Evolutionary conservation across 2,113 vertebrate genomes (phyloP), one percentile per base, ranked within the genome.

Genomic region (Regulus satrapa): DNA sequence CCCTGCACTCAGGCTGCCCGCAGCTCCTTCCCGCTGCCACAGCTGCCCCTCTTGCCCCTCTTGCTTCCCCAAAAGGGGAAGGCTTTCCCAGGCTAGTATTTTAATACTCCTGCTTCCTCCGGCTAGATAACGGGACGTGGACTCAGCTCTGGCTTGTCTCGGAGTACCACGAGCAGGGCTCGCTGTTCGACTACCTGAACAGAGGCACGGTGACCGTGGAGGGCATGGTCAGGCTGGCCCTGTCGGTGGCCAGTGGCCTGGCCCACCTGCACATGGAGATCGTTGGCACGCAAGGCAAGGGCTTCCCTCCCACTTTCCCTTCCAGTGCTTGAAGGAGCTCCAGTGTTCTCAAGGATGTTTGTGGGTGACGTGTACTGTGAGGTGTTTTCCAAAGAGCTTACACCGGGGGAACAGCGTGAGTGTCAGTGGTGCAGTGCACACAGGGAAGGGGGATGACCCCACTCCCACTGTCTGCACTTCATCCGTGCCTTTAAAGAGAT

Each of bases 181-280:
- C 99, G 13, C 97, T 99, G 71, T 99, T 99, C 5, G 99, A 99
- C 96, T 99, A 99, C 98, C 98, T 99, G 96, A 99, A 99, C 97
- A 98, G 98, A 41, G 99, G 98, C 93, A 98, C 98, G 4, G 98
- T 99, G 83, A 98, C 99, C 0, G 97, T 98, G 88, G 97, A 99
- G 71, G 98, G 98, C 75, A 99, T 99, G 98, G 95, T 98, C 31
- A 95, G 98, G 79, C 90, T 99, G 81, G 99, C 99, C 0, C 94
- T 99, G 69, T 99, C 99, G 0, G 97, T 99, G 86, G 99, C 99
- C 88, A 99, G 99, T 23, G 99, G 99, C 24, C 98, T 99, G 87
- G 99, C 99, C 5, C 99, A 99, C 90, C 99, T 99, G 17, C 99
- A 99, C 96, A 99, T 99, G 99, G 99, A 99, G 97, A 99, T 99